These are phyloP conservation scores for Chloroclysta siterata DNA, from an alignment of 2,888 invertebrate genomes.

Conservation along the genomic window DNA sequence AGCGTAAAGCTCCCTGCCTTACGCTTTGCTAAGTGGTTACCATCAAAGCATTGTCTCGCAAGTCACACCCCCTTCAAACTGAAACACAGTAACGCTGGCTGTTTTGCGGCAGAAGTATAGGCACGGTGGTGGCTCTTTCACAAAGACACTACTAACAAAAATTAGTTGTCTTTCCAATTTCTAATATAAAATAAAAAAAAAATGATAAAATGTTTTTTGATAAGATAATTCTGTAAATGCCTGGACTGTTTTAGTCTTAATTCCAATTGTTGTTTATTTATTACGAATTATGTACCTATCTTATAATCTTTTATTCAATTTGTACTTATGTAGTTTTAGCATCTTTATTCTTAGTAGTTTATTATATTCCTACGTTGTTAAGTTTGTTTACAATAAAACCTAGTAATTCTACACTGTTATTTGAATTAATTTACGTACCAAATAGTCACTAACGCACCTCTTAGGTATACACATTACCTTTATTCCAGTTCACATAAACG, in stretches of 20 bases:
- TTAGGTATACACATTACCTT: no score
- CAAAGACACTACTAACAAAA: no score
- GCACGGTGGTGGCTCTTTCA: no score
- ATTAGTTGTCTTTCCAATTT: no score
- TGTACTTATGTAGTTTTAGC: constrained; percentile 22
- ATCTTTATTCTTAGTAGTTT: constrained; percentile 12
- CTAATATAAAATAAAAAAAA: neutral
- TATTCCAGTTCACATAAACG: constrained; percentile 17
- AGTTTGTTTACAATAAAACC: constrained; percentile 25
- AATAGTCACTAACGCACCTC: neutral
- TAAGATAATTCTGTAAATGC: neutral
- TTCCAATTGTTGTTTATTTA: constrained; percentile 1
- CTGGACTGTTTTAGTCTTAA: neutral
- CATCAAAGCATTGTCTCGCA: neutral
- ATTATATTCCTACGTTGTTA: constrained; percentile 14
- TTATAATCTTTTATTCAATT: constrained; percentile 10
- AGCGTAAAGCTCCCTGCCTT: no score
- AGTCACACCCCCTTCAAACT: no score
- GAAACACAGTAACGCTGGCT: no score
- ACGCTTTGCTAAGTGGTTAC: no score
- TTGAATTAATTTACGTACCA: constrained; percentile 2
- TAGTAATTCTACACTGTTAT: constrained; percentile 7
- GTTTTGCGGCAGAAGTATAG: no score
- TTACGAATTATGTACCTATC: constrained; percentile 3
- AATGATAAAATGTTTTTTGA: constrained; percentile 2